Conservation (phyloP, 1,140 invertebrate genomes). For the Euura saliciscinereae region DNA sequence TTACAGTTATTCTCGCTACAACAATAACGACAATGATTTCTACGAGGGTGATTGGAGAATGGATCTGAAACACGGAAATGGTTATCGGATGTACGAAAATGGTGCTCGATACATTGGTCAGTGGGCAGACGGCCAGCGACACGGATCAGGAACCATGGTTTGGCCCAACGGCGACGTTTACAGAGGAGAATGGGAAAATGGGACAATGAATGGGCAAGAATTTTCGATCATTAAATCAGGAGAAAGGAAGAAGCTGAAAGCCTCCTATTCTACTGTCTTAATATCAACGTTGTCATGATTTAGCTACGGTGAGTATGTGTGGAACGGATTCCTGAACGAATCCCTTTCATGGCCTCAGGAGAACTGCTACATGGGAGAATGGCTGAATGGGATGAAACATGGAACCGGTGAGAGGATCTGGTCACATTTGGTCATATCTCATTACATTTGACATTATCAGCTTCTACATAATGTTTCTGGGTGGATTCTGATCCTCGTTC, state of each 20-base stretch:
- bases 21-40: conserved; percentile 30
- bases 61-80: conserved; percentile 58
- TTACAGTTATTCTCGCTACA: conserved; percentile 32
- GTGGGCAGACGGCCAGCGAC: conserved; percentile 57
- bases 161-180: conserved; percentile 36
- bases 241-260: too few species aligned
- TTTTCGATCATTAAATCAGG: too few species aligned
- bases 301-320: conserved; percentile 61
- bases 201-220: conserved; percentile 57
- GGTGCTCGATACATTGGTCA: conserved; percentile 62
- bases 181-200: conserved; percentile 62
- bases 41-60: conserved; percentile 53
- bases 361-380: conserved; percentile 62
- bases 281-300: not conserved
- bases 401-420: conserved; percentile 50
- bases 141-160: conserved; percentile 63
- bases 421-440: too few species aligned
- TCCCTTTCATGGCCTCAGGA: conserved; percentile 57
- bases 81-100: conserved; percentile 56
- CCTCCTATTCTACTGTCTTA: not conserved
- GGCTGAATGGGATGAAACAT: conserved; percentile 55
- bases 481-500: too few species aligned
- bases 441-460: conserved; percentile 45
- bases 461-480: conserved; percentile 15
- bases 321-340: conserved; percentile 60